A percentile compares a stretch with the other conserved stretches of the same genome.
phyloP scores from a whole-genome alignment of 1,140 invertebrate genomes.

The Drosophila serrata region DNA sequence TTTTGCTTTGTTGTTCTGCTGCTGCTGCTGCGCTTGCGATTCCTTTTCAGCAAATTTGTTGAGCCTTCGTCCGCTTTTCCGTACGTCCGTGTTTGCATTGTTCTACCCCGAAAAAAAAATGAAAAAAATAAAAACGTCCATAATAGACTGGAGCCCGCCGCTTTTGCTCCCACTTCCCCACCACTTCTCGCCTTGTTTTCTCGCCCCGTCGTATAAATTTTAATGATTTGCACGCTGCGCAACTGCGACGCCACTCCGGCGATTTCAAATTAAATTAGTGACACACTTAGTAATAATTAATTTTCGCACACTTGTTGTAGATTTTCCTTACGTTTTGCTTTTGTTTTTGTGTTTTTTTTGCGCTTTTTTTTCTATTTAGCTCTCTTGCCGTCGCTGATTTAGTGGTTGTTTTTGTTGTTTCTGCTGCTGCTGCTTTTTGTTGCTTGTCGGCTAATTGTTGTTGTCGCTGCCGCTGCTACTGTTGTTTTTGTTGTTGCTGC shows the following conservation, averaged over 20 bases:
- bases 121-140: slow-evolving; percentile 28
- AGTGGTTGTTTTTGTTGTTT: slow-evolving; percentile 26
- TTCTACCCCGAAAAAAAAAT: slow-evolving; percentile 67
- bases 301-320: slow-evolving; percentile 81
- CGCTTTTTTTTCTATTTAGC: slow-evolving; percentile 21
- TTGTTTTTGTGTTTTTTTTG: slow-evolving; percentile 32
- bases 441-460: slow-evolving; percentile 43
- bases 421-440: slow-evolving; percentile 31
- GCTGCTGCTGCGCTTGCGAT: slow-evolving; percentile 61
- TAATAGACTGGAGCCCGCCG: slow-evolving; percentile 60
- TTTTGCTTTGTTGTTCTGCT: slow-evolving; percentile 48
- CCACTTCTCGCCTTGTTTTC: slow-evolving; percentile 16
- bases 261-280: slow-evolving; percentile 78
- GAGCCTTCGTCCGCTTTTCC: slow-evolving; percentile 58
- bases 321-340: slow-evolving; percentile 54
- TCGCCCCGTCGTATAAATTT: slow-evolving; percentile 68
- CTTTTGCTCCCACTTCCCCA: slow-evolving; percentile 7
- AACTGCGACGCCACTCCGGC: slow-evolving; percentile 47
- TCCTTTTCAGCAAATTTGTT: slow-evolving; percentile 81
- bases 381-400: slow-evolving; percentile 21
- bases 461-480: slow-evolving; percentile 24
- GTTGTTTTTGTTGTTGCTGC: slow-evolving; percentile 31
- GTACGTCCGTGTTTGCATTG: slow-evolving; percentile 62
- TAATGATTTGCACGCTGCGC: slow-evolving; percentile 79
- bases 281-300: slow-evolving; percentile 84